A percentile compares a stretch with the other conserved stretches of the same genome.
These are phyloP conservation scores for Trididemnum miniatum DNA, from an alignment of 23 tunicate genomes.

Conservation along the genomic window DNA sequence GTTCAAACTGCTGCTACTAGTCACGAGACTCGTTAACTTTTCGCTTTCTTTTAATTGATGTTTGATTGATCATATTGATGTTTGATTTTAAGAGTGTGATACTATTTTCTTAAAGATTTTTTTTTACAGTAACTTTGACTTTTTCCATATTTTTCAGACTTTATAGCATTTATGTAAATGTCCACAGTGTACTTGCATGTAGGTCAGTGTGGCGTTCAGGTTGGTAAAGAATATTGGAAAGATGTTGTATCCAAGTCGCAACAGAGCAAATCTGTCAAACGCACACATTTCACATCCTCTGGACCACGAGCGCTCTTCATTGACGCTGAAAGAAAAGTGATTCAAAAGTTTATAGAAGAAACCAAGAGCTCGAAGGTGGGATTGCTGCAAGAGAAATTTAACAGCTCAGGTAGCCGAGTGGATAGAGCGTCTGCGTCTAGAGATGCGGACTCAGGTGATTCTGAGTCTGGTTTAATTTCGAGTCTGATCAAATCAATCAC, in stretches of 20 bases:
- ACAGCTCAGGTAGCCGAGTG: no score
- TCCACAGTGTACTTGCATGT: slow-evolving; percentile 82
- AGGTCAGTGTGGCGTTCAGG: slow-evolving; percentile 93
- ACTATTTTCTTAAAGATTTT: no score
- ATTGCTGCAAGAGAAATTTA: no score
- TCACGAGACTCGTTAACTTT: no score
- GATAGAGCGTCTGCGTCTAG: no score
- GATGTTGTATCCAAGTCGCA: slow-evolving; percentile 8
- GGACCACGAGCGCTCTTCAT: slow-evolving; percentile 60
- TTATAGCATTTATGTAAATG: slow-evolving; percentile 39
- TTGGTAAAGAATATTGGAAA: slow-evolving; percentile 81
- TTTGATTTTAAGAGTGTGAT: no score
- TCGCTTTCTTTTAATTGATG: no score
- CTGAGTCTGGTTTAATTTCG: no score
- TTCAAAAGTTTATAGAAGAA: slow-evolving; percentile 38
- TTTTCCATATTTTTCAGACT: background rate
- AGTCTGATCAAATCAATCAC: no score
- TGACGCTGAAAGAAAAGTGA: slow-evolving; percentile 81
- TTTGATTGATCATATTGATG: no score
- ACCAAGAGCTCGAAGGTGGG: slow-evolving; percentile 40
- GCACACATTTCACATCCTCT: slow-evolving; percentile 20
- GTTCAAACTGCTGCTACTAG: no score
- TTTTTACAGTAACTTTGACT: background rate
- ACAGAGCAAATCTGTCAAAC: slow-evolving; percentile 25
- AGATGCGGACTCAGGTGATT: no score